A percentile compares a stretch with the other conserved stretches of the same genome.
phyloP scores from a whole-genome alignment of 2,888 invertebrate genomes.

The Luperina nickerlii region DNA sequence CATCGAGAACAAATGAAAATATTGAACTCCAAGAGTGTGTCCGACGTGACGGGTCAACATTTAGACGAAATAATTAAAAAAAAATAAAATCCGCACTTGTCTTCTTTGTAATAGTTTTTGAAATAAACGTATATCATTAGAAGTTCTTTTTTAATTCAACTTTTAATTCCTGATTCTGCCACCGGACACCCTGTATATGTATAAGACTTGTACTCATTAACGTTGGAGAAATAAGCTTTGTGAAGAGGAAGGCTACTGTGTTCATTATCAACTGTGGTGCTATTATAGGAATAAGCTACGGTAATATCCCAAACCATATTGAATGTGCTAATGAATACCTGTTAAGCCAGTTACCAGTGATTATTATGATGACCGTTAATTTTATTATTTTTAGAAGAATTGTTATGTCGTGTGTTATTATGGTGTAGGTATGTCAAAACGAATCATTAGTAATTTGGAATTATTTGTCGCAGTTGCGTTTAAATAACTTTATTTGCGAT shows the following conservation, averaged over 20 bases:
- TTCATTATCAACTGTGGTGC: constrained; percentile 1
- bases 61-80: too few relatives aligned
- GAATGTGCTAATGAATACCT: background rate
- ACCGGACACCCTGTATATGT: background rate
- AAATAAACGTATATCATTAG: too few relatives aligned
- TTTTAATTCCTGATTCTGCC: too few relatives aligned
- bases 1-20: too few relatives aligned
- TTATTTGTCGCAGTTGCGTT: constrained; percentile 40
- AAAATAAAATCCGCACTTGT: too few relatives aligned
- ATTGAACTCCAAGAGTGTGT: too few relatives aligned
- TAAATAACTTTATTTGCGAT: constrained; percentile 31
- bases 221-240: constrained; percentile 36
- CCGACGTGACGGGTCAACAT: too few relatives aligned
- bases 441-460: constrained; percentile 29
- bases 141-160: too few relatives aligned
- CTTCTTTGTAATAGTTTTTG: too few relatives aligned
- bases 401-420: constrained; percentile 26
- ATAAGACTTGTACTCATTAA: constrained; percentile 51
- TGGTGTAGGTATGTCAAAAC: constrained; percentile 35
- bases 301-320: background rate
- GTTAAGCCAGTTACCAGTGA: background rate
- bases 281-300: background rate
- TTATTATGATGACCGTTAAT: constrained; percentile 18
- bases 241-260: constrained; percentile 36
- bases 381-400: constrained; percentile 37